Conservation (phyloP, 2,797 vertebrate species). For the Tiaroga cobitis region DNA sequence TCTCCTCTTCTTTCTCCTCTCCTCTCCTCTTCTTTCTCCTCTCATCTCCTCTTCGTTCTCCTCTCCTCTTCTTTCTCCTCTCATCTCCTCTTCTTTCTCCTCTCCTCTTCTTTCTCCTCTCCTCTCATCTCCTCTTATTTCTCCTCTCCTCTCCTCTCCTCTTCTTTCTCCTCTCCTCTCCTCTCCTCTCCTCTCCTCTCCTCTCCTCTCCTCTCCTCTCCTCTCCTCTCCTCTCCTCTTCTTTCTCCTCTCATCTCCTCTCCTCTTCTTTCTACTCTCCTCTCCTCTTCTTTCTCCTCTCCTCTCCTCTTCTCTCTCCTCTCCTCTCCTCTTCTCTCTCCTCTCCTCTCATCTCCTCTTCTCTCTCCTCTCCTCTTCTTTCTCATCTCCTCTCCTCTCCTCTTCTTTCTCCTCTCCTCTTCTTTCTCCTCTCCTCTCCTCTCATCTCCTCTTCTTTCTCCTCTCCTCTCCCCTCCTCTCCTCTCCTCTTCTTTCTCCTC, state of each 20-base stretch:
- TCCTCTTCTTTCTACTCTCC: background rate
- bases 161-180: background rate
- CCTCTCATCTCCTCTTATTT: background rate
- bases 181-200: background rate
- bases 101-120: background rate
- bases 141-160: background rate
- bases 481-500: background rate
- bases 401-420: background rate
- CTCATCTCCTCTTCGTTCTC: too few species aligned
- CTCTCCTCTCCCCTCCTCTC: slow-evolving; percentile 20
- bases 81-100: background rate
- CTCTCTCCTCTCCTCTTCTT: slow-evolving; percentile 20
- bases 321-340: background rate
- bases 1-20: too few species aligned
- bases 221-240: background rate
- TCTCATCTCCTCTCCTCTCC: too few species aligned
- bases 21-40: too few species aligned
- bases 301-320: background rate
- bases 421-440: background rate
- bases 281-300: background rate
- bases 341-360: background rate
- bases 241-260: slow-evolving; percentile 15
- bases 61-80: background rate
- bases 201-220: slow-evolving; percentile 41
- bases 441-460: background rate